Percentiles rank a stretch among this genome's conserved stretches.
phyloP scores from a whole-genome alignment of 2,113 vertebrate species.

The Neoarius graeffei region DNA sequence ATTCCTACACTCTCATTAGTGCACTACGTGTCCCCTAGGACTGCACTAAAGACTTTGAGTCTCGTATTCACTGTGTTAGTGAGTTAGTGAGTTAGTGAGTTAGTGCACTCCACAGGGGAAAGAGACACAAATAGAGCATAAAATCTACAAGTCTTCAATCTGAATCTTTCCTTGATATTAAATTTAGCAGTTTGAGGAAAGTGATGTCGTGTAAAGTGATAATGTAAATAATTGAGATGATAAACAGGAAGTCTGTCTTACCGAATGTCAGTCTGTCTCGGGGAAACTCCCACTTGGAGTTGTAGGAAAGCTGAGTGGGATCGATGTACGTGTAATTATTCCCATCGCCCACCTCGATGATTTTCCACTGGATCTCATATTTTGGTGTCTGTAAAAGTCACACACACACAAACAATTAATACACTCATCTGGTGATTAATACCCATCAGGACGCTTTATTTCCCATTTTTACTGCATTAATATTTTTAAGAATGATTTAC shows the following conservation, averaged over 20 bases:
- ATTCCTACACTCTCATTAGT: neutral
- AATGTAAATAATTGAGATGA: neutral
- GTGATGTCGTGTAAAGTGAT: neutral
- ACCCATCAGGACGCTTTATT: neutral
- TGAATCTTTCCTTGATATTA: neutral
- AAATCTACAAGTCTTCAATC: neutral
- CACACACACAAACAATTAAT: neutral
- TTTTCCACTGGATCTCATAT: constrained; percentile 96
- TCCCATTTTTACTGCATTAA: neutral
- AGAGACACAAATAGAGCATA: neutral
- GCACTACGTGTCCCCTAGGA: neutral
- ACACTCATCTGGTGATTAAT: neutral
- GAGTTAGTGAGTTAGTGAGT: too few relatives aligned
- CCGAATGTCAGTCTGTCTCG: constrained; percentile 92
- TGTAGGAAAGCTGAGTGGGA: constrained; percentile 92
- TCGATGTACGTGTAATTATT: constrained; percentile 95
- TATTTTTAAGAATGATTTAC: neutral
- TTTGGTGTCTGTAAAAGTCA: constrained; percentile 84
- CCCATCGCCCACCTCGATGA: constrained; percentile 87
- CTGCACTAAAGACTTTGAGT: neutral
- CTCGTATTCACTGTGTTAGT: too few relatives aligned
- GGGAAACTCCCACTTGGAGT: constrained; percentile 94
- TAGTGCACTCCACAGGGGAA: neutral
- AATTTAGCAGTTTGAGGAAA: neutral
- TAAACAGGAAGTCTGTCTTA: constrained; percentile 61